Base-by-base conservation (phyloP, 1,140 invertebrate species). In the Acromyrmex heyeri region DNA sequence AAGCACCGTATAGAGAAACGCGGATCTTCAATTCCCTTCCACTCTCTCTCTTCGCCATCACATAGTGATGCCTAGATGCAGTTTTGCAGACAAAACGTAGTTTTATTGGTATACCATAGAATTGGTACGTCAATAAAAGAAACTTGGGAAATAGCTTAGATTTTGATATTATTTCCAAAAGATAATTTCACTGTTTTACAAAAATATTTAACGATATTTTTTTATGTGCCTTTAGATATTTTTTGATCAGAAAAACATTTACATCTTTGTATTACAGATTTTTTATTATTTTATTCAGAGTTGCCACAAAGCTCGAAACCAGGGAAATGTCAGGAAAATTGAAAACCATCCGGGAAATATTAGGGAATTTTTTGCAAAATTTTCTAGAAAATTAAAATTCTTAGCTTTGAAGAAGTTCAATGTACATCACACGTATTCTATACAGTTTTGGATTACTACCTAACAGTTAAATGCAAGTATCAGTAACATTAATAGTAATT, bases 1-100 rank as follows among this genome's bases (percentile, higher is more conserved):
- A 82, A 88, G 73, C 48, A 18, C 50, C 48, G 53, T 73, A 70
- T 59, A 44, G 87, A 85, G 62, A 59, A 65, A 55, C 44, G 38
- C 55, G 55, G 27, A 61, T 27, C 64, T 44, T 61, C 21, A 44
- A 10, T 44, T 44, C 38, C 21, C n/a, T 59, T 14, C 24, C 24
- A 5, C 61, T 53, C 48, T 83, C 38, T 83, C 62, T 83, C 3
- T 30, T 72, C 8, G 16, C 44, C 38, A 2, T 48, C 77, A 2
- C 27, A 34, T 57, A 34, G 2, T 44, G 2, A 1, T n/a, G 76
- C 14, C 14, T 48, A n/a, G 5, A 27, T 27, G 44, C 27, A 67
- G 8, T 24, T 67, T 34, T 69, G 44, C 30, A 14, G 14, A 78
- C 14, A 78, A 61, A 76, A 76, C 21, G 21, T 44, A 18, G 55